Evolutionary conservation across 2,797 vertebrate genomes (phyloP).

Genomic region (Paguma larvata): DNA sequence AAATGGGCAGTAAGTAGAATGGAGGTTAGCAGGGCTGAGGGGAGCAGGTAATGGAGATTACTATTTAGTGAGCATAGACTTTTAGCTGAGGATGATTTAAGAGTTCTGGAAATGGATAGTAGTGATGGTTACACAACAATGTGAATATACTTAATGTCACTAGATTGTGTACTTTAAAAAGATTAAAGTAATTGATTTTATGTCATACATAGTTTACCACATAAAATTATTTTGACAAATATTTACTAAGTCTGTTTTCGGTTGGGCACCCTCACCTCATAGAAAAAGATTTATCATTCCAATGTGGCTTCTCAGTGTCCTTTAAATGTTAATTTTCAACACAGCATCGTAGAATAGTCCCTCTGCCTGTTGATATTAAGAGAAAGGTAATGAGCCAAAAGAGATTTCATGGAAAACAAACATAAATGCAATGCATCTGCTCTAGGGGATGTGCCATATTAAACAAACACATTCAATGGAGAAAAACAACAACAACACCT

Average conservation of each 20-base stretch:
- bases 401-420: not conserved
- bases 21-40: not conserved
- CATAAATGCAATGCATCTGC: not conserved
- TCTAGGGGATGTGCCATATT: not conserved
- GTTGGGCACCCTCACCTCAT: not conserved
- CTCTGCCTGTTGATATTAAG: not conserved
- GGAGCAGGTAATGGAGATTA: not conserved
- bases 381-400: not conserved
- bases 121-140: not conserved
- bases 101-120: not conserved
- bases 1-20: not conserved
- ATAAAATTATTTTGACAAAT: not conserved
- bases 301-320: not conserved
- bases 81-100: not conserved
- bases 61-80: not conserved
- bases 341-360: not conserved
- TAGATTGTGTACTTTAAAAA: not conserved
- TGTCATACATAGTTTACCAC: not conserved
- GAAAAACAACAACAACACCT: not conserved
- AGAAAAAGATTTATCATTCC: not conserved
- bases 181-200: not conserved
- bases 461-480: not conserved
- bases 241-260: not conserved
- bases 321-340: conserved; percentile 27
- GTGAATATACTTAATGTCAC: not conserved